phyloP scores from a whole-genome alignment of 2,113 vertebrate species.

The Gracilinanus agilis region DNA sequence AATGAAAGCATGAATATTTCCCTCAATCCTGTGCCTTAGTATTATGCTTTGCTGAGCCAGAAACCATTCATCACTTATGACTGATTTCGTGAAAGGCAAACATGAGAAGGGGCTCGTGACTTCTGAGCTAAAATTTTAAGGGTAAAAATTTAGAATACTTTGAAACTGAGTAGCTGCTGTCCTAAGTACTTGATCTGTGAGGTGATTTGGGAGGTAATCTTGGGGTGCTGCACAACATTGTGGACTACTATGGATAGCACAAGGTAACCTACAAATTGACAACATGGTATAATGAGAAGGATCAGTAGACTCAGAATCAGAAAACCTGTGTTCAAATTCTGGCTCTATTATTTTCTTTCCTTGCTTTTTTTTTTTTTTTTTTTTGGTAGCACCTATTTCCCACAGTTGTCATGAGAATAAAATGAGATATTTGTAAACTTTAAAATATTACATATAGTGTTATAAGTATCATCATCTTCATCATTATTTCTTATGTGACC shows the following conservation, averaged over 20 bases:
- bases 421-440: neutral
- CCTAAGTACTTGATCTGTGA: neutral
- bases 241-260: neutral
- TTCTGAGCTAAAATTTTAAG: neutral
- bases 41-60: neutral
- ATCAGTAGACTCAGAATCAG: neutral
- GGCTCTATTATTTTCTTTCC: neutral
- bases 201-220: neutral
- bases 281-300: neutral
- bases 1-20: neutral
- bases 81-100: neutral
- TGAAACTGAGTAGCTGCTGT: neutral
- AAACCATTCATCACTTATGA: no score
- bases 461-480: neutral
- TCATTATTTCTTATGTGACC: neutral
- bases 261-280: neutral
- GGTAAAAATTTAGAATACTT: neutral
- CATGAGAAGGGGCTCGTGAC: no score
- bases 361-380: neutral
- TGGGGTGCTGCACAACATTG: neutral
- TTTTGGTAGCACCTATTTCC: neutral
- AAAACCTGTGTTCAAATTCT: neutral
- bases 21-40: neutral
- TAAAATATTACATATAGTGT: neutral
- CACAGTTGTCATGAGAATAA: neutral